Evolutionary conservation across 2,888 invertebrate genomes (phyloP), one percentile per base, ranked within the genome.

Genomic region (Acleris cristana): DNA sequence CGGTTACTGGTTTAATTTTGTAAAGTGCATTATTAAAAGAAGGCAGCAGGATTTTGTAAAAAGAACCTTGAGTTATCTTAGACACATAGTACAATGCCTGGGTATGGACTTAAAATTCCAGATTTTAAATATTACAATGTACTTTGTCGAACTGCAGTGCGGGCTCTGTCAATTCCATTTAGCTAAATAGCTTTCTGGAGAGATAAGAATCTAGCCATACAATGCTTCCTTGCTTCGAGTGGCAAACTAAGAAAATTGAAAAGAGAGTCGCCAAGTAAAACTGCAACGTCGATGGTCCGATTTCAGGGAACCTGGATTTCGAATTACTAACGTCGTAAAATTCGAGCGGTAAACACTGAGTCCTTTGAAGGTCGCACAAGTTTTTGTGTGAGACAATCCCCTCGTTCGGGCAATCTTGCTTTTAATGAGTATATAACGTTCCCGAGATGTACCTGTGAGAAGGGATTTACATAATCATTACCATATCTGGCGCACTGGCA

Each of bases 391-490:
- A 85, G 83, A 87, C 86, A 85, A 86, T 86, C 82, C 87, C 83
- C 85, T 79, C 78, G 85, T 85, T 87, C 85, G 83, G 79, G 85
- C 89, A 91, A 91, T 92, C 91, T 90, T 90, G 89, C 89, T 89
- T 91, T 91, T 91, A 92, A 92, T 92, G 92, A 92, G 90, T 91
- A 89, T 87, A 90, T 92, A 91, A 92, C 89, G 87, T 87, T 88
- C 85, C 82, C 84, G 82, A 90, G 91, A 90, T 89, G 88, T 92
- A 91, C 91, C 91, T 92, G 90, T 86, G 89, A 90, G 92, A 80
- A 85, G 87, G 83, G 89, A 93, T 93, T 93, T 92, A 90, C 93
- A 93, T 93, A 93, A 92, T 92, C 90, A 92, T 93, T 92, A 92
- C 90, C 93, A 92, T 93, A 92, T 92, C 92, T 92, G 88, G 91